phyloP scores from a whole-genome alignment of 2,113 vertebrate species.

The Romanogobio albipinnatus region DNA sequence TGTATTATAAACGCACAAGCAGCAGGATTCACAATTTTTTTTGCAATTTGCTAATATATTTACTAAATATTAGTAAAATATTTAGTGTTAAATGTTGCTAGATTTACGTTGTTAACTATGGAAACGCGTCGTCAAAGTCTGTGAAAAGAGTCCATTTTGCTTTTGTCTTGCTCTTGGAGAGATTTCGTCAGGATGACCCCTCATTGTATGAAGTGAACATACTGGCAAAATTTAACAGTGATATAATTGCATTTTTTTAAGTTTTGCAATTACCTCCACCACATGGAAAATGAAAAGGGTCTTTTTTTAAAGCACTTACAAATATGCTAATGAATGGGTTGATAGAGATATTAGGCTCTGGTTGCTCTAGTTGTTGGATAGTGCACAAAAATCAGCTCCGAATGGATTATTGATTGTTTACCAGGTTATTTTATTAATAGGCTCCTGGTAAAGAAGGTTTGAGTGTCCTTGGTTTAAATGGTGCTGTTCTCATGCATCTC shows the following conservation, averaged over 20 bases:
- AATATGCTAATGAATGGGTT: neutral
- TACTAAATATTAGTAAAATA: no score
- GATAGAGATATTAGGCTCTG: neutral
- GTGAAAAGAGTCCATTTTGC: no score
- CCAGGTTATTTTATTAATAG: neutral
- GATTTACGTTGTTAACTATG: no score
- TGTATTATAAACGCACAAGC: no score
- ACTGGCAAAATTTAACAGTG: neutral
- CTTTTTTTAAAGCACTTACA: neutral
- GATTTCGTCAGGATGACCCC: neutral
- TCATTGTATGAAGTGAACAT: neutral
- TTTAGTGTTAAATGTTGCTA: no score
- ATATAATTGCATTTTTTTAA: neutral
- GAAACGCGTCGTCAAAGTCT: no score
- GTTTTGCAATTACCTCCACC: neutral
- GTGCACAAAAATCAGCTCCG: neutral
- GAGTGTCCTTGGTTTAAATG: neutral
- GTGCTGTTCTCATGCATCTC: neutral
- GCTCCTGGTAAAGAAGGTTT: neutral
- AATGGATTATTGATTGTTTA: neutral
- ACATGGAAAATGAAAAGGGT: neutral
- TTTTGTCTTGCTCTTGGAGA: neutral
- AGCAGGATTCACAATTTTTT: no score
- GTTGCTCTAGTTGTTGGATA: neutral
- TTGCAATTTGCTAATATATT: no score